Conservation (phyloP, 2,888 invertebrate species). For the Drosophila nigritarsus region DNA sequence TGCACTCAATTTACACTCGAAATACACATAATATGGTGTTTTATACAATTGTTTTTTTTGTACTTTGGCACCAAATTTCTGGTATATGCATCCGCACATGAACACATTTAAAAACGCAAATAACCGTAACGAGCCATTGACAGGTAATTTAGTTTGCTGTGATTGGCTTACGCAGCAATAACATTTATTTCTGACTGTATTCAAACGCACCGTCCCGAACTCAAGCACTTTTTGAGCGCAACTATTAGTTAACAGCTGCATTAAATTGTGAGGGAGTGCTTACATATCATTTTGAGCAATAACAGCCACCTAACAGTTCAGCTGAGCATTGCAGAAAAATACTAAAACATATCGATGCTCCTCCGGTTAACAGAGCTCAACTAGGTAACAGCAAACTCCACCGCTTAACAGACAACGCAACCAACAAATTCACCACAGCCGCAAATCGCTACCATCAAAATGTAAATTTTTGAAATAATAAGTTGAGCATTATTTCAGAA, state of each 20-base stretch:
- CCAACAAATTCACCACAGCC: neutral
- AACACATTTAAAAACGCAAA: constrained; percentile 15
- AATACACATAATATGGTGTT: constrained; percentile 14
- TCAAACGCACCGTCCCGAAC: constrained; percentile 13
- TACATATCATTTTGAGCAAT: constrained; percentile 6
- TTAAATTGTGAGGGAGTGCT: constrained; percentile 19
- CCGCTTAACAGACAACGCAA: neutral
- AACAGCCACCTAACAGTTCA: constrained; percentile 14
- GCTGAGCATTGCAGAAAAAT: constrained; percentile 2
- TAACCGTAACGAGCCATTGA: constrained; percentile 5
- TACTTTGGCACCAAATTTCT: constrained; percentile 43
- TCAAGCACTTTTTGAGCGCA: constrained; percentile 17
- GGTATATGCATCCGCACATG: constrained; percentile 4
- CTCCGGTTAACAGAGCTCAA: constrained; percentile 8
- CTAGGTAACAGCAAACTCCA: constrained; percentile 10
- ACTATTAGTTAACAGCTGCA: constrained; percentile 22
- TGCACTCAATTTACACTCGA: constrained; percentile 55
- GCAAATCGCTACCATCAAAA: neutral
- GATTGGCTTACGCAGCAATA: constrained; percentile 26
- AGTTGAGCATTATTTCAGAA: no score
- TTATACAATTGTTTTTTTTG: constrained; percentile 11
- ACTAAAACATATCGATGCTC: constrained; percentile 13
- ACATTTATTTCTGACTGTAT: neutral
- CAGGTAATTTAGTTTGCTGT: constrained; percentile 13
- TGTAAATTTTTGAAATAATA: neutral